These are phyloP conservation scores for Premnoplex brunnescens DNA, from an alignment of 2,797 vertebrate species.

Conservation along the genomic window DNA sequence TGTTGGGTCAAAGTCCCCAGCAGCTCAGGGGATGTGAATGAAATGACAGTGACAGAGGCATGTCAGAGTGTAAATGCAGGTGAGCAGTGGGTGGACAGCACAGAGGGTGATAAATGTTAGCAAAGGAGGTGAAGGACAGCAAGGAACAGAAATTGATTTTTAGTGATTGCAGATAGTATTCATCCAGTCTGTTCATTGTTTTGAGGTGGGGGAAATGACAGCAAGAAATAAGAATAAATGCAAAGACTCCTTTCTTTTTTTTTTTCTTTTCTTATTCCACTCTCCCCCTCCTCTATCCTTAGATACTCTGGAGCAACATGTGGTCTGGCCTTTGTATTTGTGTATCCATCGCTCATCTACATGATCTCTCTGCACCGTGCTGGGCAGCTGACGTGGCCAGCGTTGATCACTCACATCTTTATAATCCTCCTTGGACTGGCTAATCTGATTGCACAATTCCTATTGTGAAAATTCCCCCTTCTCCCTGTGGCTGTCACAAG, in stretches of 20 bases:
- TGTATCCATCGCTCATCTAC: conserved; percentile 89
- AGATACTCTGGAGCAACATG: conserved; percentile 94
- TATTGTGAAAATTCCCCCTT: conserved; percentile 81
- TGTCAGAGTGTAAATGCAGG: background rate
- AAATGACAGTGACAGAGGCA: background rate
- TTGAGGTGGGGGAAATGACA: background rate
- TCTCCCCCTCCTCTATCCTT: background rate
- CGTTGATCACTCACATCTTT: conserved; percentile 82
- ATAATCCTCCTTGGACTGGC: conserved; percentile 88
- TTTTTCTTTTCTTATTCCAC: background rate
- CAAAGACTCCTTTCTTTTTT: background rate
- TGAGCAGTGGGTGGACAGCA: background rate
- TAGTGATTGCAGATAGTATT: background rate
- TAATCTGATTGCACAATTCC: conserved; percentile 91
- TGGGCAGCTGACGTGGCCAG: conserved; percentile 82
- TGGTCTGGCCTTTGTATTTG: conserved; percentile 92
- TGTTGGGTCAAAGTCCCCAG: background rate
- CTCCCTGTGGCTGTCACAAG: conserved; percentile 26
- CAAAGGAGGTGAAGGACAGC: background rate
- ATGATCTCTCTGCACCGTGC: conserved; percentile 82
- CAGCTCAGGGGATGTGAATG: background rate
- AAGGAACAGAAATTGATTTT: conserved; percentile 25
- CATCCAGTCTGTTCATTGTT: background rate
- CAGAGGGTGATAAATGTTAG: background rate
- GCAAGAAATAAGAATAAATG: background rate